phyloP scores from a whole-genome alignment of 2,113 vertebrate species.

The Neopipo cinnamomea region DNA sequence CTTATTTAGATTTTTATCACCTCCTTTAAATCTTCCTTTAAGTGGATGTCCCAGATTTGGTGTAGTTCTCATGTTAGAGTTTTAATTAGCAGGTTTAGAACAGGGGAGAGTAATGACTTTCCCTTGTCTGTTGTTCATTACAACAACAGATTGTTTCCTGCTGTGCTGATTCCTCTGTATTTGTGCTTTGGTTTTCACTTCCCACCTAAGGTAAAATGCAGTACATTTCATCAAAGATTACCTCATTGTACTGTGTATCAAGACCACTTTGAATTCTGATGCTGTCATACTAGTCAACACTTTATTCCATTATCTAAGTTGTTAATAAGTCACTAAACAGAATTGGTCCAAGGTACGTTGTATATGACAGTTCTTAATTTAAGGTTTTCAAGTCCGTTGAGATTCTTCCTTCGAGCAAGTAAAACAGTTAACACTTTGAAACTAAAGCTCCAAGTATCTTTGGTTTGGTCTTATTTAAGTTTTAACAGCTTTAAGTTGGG shows the following conservation, averaged over 20 bases:
- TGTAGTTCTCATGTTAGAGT: not conserved
- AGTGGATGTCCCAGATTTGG: not conserved
- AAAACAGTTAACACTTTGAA: not conserved
- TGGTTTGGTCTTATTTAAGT: not conserved
- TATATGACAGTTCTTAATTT: not conserved
- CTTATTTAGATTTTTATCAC: not conserved
- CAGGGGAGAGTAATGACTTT: not conserved
- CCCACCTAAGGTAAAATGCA: not conserved
- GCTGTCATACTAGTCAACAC: not conserved
- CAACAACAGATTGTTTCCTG: not conserved
- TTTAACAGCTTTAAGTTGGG: not conserved
- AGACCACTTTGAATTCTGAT: not conserved
- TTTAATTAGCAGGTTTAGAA: not conserved
- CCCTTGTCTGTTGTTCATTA: not conserved
- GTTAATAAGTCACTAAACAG: not conserved
- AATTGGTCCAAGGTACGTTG: not conserved
- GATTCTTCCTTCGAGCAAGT: not conserved
- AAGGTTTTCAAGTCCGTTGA: not conserved
- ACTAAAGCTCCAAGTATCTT: not conserved
- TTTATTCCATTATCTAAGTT: not conserved
- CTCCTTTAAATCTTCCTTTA: not conserved
- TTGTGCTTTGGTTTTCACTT: not conserved
- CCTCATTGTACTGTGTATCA: not conserved
- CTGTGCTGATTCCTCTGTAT: rapidly evolving
- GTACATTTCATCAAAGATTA: not conserved